phyloP scores from a whole-genome alignment of 2,888 invertebrate species.

The Pheosia tremula region DNA sequence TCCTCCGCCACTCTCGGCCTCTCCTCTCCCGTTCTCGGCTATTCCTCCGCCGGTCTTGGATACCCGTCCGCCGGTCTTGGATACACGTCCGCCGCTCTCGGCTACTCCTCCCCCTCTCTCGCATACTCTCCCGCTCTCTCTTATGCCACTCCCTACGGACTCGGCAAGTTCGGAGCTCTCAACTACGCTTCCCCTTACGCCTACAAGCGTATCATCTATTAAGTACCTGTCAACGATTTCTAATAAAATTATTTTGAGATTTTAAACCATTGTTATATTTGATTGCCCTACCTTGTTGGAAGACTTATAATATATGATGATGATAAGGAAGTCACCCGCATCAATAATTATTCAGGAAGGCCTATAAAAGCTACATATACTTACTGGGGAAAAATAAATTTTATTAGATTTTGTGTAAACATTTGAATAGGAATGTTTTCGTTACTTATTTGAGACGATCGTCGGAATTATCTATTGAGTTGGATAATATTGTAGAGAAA shows the following conservation, averaged over 20 bases:
- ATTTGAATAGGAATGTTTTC: background rate
- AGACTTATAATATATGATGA: background rate
- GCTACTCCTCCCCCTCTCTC: conserved; percentile 26
- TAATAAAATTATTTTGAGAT: conserved; percentile 33
- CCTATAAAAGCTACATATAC: too few species aligned
- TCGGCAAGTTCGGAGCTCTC: conserved; percentile 20
- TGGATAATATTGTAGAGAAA: background rate
- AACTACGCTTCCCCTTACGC: conserved; percentile 35
- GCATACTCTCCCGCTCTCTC: conserved; percentile 12
- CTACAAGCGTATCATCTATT: conserved; percentile 38
- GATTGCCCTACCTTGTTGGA: conserved; percentile 1
- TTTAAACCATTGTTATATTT: conserved; percentile 10
- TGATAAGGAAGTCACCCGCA: background rate
- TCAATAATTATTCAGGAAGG: too few species aligned
- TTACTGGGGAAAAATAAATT: background rate
- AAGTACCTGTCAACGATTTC: conserved; percentile 16
- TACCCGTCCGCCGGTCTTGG: conserved; percentile 23
- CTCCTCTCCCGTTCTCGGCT: conserved; percentile 21
- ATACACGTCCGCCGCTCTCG: conserved; percentile 27
- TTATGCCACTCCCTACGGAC: conserved; percentile 17
- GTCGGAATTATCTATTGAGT: background rate
- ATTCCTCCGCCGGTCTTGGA: conserved; percentile 22
- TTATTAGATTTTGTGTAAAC: background rate
- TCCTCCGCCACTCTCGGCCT: conserved; percentile 29
- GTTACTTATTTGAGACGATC: background rate